Evolutionary conservation across 2,888 invertebrate species (phyloP), one percentile per base, ranked within the genome.

Genomic region (Erannis defoliaria): DNA sequence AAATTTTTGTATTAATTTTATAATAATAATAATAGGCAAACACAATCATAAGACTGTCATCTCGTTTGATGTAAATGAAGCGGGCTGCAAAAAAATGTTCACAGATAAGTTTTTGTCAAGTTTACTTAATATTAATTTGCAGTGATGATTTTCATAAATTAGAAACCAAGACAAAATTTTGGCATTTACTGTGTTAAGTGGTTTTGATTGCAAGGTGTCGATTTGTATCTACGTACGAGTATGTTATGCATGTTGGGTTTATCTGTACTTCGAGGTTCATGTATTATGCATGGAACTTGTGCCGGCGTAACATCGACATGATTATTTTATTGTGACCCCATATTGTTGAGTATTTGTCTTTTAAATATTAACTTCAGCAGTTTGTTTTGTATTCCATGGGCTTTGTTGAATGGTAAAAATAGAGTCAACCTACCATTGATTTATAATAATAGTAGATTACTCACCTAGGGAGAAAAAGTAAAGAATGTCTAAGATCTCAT

Each of bases 301-400:
- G 62, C 63, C 65, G 55, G 29, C 59, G 62, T 57, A 66, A 67
- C 70, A 71, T 65, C 64, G 63, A 59, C 66, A 70, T 73, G 69
- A 67, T 68, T 70, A 71, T 72, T 73, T 68, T 71, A 73, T 66
- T 65, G 66, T 64, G 68, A 67, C 67, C 68, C 64, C 65, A 55
- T 66, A 61, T 60, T 63, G 64, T 68, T 62, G 60, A 51, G 56
- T 61, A 63, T 69, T 66, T 64, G 66, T 63, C 61, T 55, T 57
- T 45, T 45, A 56, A 69, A 64, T 62, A 62, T 62, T 56, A 53
- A 62, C 37, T 45, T 58, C 18, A 16, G 59, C 43, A 57, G 57
- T 58, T 63, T 40, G 51, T 51, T 48, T 56, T 31, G 35, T 43
- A 21, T 38, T 45, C 38, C 38, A 43, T 38, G 26, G 35, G 9